Evolutionary conservation across 2,888 invertebrate genomes (phyloP).

Genomic region (Drosophila histrio): DNA sequence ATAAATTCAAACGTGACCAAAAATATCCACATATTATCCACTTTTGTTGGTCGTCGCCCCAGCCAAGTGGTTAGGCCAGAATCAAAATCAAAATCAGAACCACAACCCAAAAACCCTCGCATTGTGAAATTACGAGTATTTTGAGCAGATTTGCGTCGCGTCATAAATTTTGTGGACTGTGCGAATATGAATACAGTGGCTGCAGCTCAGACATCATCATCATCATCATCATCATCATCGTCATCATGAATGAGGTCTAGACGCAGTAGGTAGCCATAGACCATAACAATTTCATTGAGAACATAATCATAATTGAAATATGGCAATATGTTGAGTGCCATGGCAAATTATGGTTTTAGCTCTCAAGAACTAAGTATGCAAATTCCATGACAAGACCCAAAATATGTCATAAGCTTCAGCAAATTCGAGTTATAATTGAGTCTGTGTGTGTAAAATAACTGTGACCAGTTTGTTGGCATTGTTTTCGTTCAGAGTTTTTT

Average conservation of each 20-base stretch:
- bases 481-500: constrained; percentile 15
- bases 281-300: constrained; percentile 49
- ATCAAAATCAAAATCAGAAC: neutral
- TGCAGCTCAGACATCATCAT: constrained; percentile 71
- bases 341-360: constrained; percentile 20
- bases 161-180: constrained; percentile 61
- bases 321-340: constrained; percentile 36
- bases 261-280: constrained; percentile 39
- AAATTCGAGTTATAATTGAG: constrained; percentile 10
- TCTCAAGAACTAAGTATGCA: constrained; percentile 7
- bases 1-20: constrained; percentile 82
- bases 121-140: constrained; percentile 67
- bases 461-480: neutral
- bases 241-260: constrained; percentile 63
- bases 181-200: constrained; percentile 20
- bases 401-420: neutral
- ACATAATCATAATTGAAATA: constrained; percentile 62
- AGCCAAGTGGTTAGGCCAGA: constrained; percentile 34
- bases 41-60: constrained; percentile 56
- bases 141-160: constrained; percentile 77
- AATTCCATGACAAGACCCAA: neutral
- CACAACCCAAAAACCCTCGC: constrained; percentile 17
- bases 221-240: constrained; percentile 22
- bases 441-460: neutral
- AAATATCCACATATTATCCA: constrained; percentile 80